Percentiles rank a stretch among this genome's conserved stretches.
phyloP scores from a whole-genome alignment of 2,113 vertebrate species.

The Gorilla gorilla region DNA sequence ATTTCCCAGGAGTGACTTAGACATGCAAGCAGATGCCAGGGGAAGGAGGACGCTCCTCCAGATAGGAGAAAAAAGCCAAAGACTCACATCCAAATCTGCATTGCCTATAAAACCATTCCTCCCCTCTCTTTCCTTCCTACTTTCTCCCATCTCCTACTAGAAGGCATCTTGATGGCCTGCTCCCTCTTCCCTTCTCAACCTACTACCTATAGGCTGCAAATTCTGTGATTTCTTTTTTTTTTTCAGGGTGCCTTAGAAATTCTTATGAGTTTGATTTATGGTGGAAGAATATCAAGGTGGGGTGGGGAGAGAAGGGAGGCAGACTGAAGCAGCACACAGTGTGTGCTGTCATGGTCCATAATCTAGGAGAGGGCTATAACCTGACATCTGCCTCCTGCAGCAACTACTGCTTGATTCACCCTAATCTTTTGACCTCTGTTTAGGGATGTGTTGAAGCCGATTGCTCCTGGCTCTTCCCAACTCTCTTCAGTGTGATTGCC shows the following conservation, averaged over 20 bases:
- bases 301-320: neutral
- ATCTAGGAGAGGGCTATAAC: too few species aligned
- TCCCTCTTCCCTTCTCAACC: neutral
- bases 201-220: neutral
- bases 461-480: neutral
- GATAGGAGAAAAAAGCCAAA: neutral
- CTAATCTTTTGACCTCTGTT: neutral
- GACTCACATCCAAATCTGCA: accelerated
- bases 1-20: neutral
- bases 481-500: neutral
- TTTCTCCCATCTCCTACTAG: neutral
- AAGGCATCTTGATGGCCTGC: neutral
- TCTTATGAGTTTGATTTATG: neutral
- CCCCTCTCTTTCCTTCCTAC: neutral
- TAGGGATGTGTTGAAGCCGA: too few species aligned
- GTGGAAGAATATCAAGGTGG: neutral
- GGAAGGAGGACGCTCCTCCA: neutral
- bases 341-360: too few species aligned
- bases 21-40: neutral
- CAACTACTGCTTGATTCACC: accelerated
- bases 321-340: neutral
- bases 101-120: neutral
- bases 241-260: neutral
- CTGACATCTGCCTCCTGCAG: neutral
- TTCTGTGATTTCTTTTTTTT: neutral